Evolutionary conservation across 2,888 invertebrate genomes (phyloP).

Genomic region (Belgica antarctica): DNA sequence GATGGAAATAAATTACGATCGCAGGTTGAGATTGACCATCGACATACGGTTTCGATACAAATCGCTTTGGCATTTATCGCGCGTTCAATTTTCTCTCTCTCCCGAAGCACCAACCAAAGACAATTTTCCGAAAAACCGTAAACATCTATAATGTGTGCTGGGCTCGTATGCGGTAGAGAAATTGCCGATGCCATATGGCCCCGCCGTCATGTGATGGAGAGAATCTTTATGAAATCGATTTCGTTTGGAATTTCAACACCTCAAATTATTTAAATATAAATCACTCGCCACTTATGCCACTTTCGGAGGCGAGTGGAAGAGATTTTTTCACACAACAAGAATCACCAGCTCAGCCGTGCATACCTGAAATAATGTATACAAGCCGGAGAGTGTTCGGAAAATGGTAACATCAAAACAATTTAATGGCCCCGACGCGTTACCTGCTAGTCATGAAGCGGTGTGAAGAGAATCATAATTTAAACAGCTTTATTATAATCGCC

Average conservation of each 20-base stretch:
- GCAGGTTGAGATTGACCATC: not conserved
- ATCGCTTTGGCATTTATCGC: not conserved
- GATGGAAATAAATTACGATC: not conserved
- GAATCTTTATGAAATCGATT: slow-evolving; percentile 10
- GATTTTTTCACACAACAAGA: slow-evolving; percentile 8
- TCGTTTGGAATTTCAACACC: slow-evolving; percentile 38
- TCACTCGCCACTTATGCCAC: slow-evolving; percentile 35
- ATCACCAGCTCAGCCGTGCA: slow-evolving; percentile 12
- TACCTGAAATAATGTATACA: slow-evolving; percentile 1
- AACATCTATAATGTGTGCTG: not conserved
- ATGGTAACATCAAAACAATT: not conserved
- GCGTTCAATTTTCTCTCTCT: not conserved
- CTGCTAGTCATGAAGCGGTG: not conserved
- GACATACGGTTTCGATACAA: not conserved
- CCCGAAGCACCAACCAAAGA: not conserved
- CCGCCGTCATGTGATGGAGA: slow-evolving; percentile 7
- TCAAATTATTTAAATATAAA: slow-evolving; percentile 41
- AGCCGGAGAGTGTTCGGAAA: too few species aligned
- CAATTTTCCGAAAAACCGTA: slow-evolving; percentile 3
- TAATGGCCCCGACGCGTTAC: not conserved
- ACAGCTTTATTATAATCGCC: not conserved
- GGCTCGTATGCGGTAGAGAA: not conserved
- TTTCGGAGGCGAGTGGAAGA: not conserved
- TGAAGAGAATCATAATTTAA: not conserved
- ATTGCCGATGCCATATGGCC: slow-evolving; percentile 23